Conservation (phyloP, 2,113 vertebrate species). For the Corythornis cristatus region DNA sequence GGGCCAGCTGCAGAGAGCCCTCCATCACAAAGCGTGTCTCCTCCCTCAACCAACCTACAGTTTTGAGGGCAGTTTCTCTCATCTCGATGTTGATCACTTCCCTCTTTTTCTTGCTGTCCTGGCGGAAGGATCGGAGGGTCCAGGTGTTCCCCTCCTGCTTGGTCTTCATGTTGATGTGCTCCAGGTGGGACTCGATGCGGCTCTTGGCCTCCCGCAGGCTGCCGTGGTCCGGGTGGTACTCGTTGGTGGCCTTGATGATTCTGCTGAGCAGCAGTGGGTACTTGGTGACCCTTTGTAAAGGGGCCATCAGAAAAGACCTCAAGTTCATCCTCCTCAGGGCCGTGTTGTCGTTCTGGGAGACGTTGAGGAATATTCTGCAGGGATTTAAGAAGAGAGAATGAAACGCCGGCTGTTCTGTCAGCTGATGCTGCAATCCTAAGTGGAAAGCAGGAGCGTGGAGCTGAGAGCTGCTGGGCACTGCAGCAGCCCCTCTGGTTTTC, state of each 20-base stretch:
- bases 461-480: not conserved
- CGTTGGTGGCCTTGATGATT: slow-evolving; percentile 86
- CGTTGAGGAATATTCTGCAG: slow-evolving; percentile 89
- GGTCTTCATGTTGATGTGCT: slow-evolving; percentile 95
- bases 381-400: slow-evolving; percentile 18
- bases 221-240: slow-evolving; percentile 85
- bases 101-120: slow-evolving; percentile 89
- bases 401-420: not conserved
- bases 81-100: slow-evolving; percentile 91
- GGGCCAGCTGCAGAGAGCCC: slow-evolving; percentile 86
- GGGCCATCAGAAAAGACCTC: slow-evolving; percentile 92
- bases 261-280: slow-evolving; percentile 89
- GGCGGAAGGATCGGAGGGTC: slow-evolving; percentile 89
- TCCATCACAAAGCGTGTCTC: slow-evolving; percentile 91
- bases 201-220: slow-evolving; percentile 89
- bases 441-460: not conserved
- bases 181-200: slow-evolving; percentile 90
- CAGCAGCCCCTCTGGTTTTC: not conserved
- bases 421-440: slow-evolving; percentile 5
- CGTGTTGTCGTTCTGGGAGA: slow-evolving; percentile 93
- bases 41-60: slow-evolving; percentile 87
- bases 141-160: slow-evolving; percentile 89
- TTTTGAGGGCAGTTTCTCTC: slow-evolving; percentile 88
- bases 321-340: slow-evolving; percentile 90
- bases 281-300: slow-evolving; percentile 90